phyloP scores from a whole-genome alignment of 2,888 invertebrate species.

The Harmothoe impar region DNA sequence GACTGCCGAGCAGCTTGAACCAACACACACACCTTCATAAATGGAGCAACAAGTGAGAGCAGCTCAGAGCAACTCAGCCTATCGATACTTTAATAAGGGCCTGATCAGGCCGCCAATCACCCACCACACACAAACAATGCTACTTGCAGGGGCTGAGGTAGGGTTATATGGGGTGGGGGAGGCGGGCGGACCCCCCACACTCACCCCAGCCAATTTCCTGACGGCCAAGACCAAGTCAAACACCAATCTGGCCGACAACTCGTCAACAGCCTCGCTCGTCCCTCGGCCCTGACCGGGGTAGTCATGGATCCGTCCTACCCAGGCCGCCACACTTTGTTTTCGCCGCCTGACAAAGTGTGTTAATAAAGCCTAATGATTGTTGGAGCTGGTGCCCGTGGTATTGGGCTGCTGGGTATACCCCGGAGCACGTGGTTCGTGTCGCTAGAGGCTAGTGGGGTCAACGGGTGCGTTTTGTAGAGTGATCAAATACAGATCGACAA shows the following conservation, averaged over 20 bases:
- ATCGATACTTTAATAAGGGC: constrained; percentile 36
- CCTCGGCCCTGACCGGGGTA: neutral
- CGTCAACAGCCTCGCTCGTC: neutral
- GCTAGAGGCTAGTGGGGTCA: too few relatives aligned
- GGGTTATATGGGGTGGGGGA: neutral
- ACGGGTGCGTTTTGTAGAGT: too few relatives aligned
- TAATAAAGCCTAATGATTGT: constrained; percentile 32
- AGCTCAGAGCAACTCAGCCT: neutral
- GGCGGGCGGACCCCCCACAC: neutral
- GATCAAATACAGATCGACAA: too few relatives aligned
- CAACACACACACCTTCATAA: constrained; percentile 50
- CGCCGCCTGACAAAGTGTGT: constrained; percentile 3
- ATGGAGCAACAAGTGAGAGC: constrained; percentile 55
- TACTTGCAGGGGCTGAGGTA: neutral
- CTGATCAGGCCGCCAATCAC: constrained; percentile 3
- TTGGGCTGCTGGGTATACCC: too few relatives aligned
- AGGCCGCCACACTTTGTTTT: neutral
- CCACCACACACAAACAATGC: constrained; percentile 9
- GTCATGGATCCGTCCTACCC: neutral
- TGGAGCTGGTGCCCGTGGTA: neutral
- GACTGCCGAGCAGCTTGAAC: neutral
- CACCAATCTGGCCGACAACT: constrained; percentile 10
- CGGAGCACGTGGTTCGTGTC: too few relatives aligned
- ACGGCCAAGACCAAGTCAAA: constrained; percentile 38
- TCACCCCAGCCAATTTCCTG: constrained; percentile 2